Conservation (phyloP, 64 coral and sea anemone genomes). For the Porites australiensis region DNA sequence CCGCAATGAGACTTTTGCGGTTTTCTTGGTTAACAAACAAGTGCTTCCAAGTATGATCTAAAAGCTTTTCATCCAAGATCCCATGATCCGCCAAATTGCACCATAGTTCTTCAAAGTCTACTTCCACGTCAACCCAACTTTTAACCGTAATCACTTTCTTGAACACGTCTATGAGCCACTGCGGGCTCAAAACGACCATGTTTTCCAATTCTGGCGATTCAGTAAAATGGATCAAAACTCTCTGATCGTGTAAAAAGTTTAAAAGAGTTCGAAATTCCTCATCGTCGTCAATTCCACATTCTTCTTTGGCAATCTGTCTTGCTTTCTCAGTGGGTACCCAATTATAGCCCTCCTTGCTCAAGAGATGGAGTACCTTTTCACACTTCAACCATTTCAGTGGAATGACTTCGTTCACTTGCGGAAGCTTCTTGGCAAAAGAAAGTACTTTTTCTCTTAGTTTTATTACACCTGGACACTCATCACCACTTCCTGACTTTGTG, state of each 20-base stretch:
- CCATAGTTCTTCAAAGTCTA: neutral
- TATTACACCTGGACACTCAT: neutral
- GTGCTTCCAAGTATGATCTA: neutral
- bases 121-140: neutral
- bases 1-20: neutral
- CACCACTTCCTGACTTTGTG: constrained; percentile 3
- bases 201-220: no score
- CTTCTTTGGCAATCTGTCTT: neutral
- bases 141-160: no score
- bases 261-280: neutral
- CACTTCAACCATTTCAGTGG: constrained; percentile 13
- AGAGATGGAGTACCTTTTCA: neutral
- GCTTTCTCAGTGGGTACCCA: neutral
- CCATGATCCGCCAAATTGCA: neutral
- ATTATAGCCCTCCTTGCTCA: neutral
- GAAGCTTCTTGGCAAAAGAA: constrained; percentile 2
- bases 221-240: no score
- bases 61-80: neutral
- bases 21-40: neutral
- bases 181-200: no score
- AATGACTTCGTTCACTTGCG: neutral
- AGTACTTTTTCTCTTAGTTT: neutral
- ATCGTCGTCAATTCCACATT: neutral
- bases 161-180: no score
- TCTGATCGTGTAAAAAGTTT: constrained; percentile 19